phyloP scores from a whole-genome alignment of 2,888 invertebrate species.

The Catonia carolina region DNA sequence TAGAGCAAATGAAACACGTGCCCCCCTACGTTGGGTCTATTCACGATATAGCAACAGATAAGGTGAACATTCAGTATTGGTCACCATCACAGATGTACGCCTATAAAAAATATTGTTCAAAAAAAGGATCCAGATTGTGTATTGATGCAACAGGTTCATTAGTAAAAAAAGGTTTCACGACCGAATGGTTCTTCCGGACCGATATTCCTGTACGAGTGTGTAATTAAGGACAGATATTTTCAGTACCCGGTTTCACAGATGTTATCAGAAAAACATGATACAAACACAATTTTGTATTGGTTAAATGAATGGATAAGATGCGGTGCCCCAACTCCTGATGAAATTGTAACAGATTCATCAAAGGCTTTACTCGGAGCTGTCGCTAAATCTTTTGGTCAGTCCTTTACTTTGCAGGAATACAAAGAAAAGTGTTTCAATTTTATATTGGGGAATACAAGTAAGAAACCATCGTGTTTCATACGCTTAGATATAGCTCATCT shows the following conservation, averaged over 20 bases:
- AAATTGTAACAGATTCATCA: constrained; percentile 22
- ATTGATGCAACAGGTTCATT: not conserved
- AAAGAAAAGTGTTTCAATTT: not conserved
- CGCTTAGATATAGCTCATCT: not conserved
- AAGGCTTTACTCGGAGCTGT: constrained; percentile 20
- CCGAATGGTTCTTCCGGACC: too few relatives aligned
- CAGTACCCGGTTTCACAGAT: constrained; percentile 26
- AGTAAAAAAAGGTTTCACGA: too few relatives aligned
- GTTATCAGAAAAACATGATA: constrained; percentile 25
- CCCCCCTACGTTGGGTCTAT: not conserved
- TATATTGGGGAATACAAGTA: not conserved
- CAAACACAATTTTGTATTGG: constrained; percentile 27
- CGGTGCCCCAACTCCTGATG: constrained; percentile 20
- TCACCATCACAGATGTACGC: constrained; percentile 4
- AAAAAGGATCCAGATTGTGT: not conserved
- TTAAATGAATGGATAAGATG: constrained; percentile 19
- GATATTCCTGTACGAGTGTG: too few relatives aligned
- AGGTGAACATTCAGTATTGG: constrained; percentile 4
- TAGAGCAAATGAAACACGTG: not conserved
- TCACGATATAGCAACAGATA: constrained; percentile 9
- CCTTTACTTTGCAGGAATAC: not conserved
- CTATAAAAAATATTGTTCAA: not conserved
- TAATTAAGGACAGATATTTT: too few relatives aligned
- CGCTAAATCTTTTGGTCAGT: not conserved
- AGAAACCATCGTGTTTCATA: not conserved